A percentile compares a stretch with the other conserved stretches of the same genome.
Conservation (phyloP, 2,113 vertebrate genomes). For the Rhynchomys soricoides region DNA sequence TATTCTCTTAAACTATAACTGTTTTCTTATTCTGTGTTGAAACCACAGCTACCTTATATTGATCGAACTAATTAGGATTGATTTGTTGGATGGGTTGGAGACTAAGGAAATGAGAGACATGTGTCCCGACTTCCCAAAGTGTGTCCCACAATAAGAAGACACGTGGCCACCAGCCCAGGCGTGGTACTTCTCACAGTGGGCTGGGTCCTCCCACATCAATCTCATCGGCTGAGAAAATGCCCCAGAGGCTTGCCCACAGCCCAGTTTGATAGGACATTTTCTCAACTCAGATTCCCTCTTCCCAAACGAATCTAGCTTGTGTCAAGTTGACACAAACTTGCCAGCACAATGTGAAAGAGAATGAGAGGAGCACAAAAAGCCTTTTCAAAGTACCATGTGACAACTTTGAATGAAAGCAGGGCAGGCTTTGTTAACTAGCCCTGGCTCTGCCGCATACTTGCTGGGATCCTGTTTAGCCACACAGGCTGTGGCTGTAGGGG, state of each 20-base stretch:
- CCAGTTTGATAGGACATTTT: neutral
- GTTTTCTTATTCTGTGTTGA: neutral
- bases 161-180: neutral
- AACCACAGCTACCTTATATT: neutral
- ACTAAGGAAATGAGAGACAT: neutral
- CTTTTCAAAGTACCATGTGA: neutral
- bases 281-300: too few relatives aligned
- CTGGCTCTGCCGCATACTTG: too few relatives aligned
- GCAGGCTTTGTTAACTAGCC: neutral
- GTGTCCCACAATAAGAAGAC: neutral
- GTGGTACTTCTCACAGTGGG: too few relatives aligned
- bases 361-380: neutral
- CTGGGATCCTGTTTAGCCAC: neutral
- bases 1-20: neutral
- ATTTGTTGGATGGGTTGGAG: neutral
- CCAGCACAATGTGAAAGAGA: neutral
- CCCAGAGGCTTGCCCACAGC: neutral
- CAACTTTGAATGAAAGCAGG: neutral
- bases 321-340: neutral
- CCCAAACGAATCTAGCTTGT: neutral
- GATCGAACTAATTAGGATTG: neutral
- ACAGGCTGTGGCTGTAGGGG: neutral
- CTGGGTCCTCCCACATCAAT: neutral
- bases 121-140: neutral
- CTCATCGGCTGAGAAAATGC: neutral